Conservation (phyloP, 2,113 vertebrate species). For the Oceanites oceanicus region DNA sequence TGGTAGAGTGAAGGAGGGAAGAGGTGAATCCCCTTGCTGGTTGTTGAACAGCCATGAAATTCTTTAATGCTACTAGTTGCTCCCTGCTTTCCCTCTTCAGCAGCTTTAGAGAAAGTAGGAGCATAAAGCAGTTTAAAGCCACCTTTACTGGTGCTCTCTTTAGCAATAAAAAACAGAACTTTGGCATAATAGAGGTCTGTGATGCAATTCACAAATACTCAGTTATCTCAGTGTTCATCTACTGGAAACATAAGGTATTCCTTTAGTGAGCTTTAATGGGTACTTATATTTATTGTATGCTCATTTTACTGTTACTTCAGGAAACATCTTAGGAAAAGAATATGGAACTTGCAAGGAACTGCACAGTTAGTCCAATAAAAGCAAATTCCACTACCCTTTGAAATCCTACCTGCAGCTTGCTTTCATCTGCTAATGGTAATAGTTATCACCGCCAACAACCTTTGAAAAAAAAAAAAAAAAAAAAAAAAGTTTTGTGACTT, state of each 20-base stretch:
- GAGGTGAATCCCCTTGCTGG: background rate
- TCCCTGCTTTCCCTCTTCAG: background rate
- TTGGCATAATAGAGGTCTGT: background rate
- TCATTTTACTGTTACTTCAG: slow-evolving; percentile 30
- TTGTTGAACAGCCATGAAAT: background rate
- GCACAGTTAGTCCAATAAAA: slow-evolving; percentile 50
- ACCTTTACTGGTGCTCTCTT: background rate
- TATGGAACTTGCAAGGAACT: slow-evolving; percentile 8
- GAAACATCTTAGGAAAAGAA: slow-evolving; percentile 12
- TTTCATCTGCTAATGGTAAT: slow-evolving; percentile 25
- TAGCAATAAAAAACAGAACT: background rate
- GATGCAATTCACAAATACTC: background rate
- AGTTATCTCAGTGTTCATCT: background rate
- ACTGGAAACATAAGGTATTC: background rate
- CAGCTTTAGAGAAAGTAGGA: background rate
- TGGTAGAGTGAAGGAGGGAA: background rate
- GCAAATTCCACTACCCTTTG: slow-evolving; percentile 37
- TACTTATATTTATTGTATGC: background rate
- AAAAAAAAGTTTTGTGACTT: background rate
- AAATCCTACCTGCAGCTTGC: slow-evolving; percentile 53
- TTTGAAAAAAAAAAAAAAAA: slow-evolving; percentile 39
- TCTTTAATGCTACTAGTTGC: background rate
- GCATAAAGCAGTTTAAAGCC: background rate
- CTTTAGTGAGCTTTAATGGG: slow-evolving; percentile 17
- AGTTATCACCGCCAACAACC: slow-evolving; percentile 31